Evolutionary conservation across 2,888 invertebrate genomes (phyloP), one percentile per base, ranked within the genome.

Genomic region (Pristionchus exspectatus): DNA sequence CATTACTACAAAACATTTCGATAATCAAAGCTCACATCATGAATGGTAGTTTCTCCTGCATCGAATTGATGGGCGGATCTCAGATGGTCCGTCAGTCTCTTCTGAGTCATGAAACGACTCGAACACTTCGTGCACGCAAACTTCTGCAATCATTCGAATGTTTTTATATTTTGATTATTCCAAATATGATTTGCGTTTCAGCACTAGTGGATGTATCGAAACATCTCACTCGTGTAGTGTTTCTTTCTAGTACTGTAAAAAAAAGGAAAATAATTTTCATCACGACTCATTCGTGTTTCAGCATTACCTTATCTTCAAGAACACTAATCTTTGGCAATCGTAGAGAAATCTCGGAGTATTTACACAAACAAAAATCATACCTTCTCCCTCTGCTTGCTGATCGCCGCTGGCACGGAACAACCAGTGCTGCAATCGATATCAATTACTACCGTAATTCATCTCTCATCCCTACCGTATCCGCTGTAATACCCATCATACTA

Each of bases 301-400:
- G 3, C 38, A 38, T 38, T 38, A 38, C 3, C 38, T 38, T 38
- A 66, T 24, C n/a, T n/a, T 24, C 66, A 66, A 66, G 66, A 66
- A n/a, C 66, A 66, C 16, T 66, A 1, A 2, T 2, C n/a, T 16
- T 9, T 21, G 66, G 1, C 66, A 66, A 24, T 66, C 2, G 1
- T 24, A 54, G 9, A 1, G 14, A 16, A 1, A 2, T 12, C 9
- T 16, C 56, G 2, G 56, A 2, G 12, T 2, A 56, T 56, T 18
- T 72, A 4, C 2, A 74, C 30, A 30, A 18, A 77, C 1, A 77
- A 77, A 44, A 18, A 30, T 38, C 54, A 14, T 3, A 74, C 87
- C 89, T 89, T 89, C 59, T 81, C 89, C 16, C 89, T 81, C 66
- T 83, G 59, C 63, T 66, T 89, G 50, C 21, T 54, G n/a, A 89